A percentile compares a stretch with the other conserved stretches of the same genome.
Evolutionary conservation across 2,797 vertebrate genomes (phyloP).

Genomic region (Hydrocynus forskahlii): DNA sequence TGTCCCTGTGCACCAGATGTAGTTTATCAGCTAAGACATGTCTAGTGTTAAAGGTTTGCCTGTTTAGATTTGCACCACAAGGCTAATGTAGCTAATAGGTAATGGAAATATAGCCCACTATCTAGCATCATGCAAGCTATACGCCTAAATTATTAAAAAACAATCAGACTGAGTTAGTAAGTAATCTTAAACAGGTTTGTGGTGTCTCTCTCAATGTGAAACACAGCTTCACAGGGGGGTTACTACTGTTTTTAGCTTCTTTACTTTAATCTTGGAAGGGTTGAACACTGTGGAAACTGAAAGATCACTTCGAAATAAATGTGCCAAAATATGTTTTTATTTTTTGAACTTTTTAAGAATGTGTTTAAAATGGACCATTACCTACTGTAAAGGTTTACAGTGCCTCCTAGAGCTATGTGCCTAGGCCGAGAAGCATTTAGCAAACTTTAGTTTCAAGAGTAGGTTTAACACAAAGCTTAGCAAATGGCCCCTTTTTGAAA

Average conservation of each 20-base stretch:
- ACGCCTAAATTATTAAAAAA: constrained; percentile 14
- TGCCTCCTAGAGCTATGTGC: not conserved
- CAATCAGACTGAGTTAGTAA: too few relatives aligned
- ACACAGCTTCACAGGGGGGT: too few relatives aligned
- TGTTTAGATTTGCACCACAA: not conserved
- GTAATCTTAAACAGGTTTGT: constrained; percentile 27
- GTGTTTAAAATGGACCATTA: too few relatives aligned
- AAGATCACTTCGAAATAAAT: not conserved
- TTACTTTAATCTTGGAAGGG: not conserved
- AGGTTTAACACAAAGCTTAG: constrained; percentile 18
- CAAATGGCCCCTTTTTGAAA: constrained; percentile 21
- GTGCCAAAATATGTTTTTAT: too few relatives aligned
- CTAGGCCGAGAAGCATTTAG: not conserved
- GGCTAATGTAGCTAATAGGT: not conserved
- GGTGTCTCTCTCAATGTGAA: not conserved
- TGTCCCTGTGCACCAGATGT: not conserved
- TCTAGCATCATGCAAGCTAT: not conserved
- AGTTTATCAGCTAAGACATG: not conserved
- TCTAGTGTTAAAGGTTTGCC: not conserved
- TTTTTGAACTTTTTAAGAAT: too few relatives aligned
- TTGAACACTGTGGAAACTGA: not conserved
- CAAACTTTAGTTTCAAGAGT: not conserved
- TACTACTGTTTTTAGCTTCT: too few relatives aligned
- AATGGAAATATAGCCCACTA: not conserved
- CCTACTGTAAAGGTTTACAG: not conserved